Evolutionary conservation across 2,113 vertebrate species (phyloP).

Genomic region (Dicentrarchus labrax): DNA sequence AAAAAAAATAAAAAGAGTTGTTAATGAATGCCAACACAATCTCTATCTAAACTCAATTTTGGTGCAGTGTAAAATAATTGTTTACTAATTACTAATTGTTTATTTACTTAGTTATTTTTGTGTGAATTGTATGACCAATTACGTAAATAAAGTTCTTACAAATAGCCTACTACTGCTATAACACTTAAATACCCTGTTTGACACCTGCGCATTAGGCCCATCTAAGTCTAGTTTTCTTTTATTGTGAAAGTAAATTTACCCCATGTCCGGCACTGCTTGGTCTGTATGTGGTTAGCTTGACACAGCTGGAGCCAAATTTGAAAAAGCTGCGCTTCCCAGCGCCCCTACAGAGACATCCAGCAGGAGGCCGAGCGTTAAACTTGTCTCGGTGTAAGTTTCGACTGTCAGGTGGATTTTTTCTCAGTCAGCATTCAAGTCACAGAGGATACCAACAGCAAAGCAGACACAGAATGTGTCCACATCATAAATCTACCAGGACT

Average conservation of each 20-base stretch:
- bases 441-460: not conserved
- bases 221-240: not conserved
- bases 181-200: too few relatives aligned
- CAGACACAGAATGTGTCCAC: not conserved
- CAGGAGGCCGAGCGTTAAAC: not conserved
- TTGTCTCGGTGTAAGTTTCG: too few relatives aligned
- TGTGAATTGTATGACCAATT: not conserved
- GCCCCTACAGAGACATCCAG: not conserved
- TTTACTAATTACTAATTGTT: too few relatives aligned
- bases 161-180: not conserved
- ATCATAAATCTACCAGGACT: not conserved
- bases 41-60: too few relatives aligned
- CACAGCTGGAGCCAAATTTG: not conserved
- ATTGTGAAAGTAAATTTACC: constrained; percentile 21
- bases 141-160: not conserved
- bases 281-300: not conserved
- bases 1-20: too few relatives aligned
- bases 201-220: not conserved
- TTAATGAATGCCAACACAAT: too few relatives aligned
- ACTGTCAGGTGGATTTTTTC: not conserved
- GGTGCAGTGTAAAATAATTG: too few relatives aligned
- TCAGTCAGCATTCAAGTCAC: not conserved
- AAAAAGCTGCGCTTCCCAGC: not conserved
- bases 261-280: not conserved
- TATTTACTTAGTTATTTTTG: too few relatives aligned